Base-by-base conservation (phyloP, 2,888 invertebrate species). In the Leptodirus hochenwartii region DNA sequence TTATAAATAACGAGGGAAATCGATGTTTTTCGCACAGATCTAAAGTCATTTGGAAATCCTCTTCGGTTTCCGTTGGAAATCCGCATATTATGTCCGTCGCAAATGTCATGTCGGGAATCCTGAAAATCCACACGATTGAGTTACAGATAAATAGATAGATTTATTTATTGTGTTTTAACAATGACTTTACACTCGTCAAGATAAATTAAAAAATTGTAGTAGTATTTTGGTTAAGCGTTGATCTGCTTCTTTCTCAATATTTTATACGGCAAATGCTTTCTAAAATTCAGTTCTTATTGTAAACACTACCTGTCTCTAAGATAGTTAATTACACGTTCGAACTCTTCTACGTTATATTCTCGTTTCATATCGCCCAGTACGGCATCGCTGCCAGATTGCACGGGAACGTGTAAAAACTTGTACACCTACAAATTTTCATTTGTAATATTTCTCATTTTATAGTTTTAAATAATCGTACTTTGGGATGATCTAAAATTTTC, bases 21-120 rank as follows among this genome's bases (percentile, higher is more conserved):
- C 74, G 69, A 53, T 93, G 82, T 48, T 82, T 73, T 37, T 60
- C 58, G 40, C 96, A 91, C 1, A 98, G 60, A 0, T 60, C 50
- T 62, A 93, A 58, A 0, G 93, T 95, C 37, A 85, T 77, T 27
- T 78, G 69, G 56, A 98, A 98, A 55, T 98, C 85, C 8, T 58
- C 53, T 25, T 77, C 79, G 0, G 85, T 90, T 61, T 98, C 98
- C 0, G 88, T 90, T 0, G 98, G 98, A 56, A 96, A 98, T 1
- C 96, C 96, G 53, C 95, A 95, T 45, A 98, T 98, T 25, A 98
- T 81, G 51, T 98, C 96, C 0, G 96, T 98, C 0, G 93, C 95
- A 45, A 98, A 84, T 9, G 88, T 93, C 29, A 95, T 66, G 3
- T 79, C 84, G 0, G 81, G 74, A 0, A 96, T 87, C 38, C 84